A percentile compares a stretch with the other conserved stretches of the same genome.
Conservation (phyloP, 2,797 vertebrate genomes). For the Heterohyrax brucei region DNA sequence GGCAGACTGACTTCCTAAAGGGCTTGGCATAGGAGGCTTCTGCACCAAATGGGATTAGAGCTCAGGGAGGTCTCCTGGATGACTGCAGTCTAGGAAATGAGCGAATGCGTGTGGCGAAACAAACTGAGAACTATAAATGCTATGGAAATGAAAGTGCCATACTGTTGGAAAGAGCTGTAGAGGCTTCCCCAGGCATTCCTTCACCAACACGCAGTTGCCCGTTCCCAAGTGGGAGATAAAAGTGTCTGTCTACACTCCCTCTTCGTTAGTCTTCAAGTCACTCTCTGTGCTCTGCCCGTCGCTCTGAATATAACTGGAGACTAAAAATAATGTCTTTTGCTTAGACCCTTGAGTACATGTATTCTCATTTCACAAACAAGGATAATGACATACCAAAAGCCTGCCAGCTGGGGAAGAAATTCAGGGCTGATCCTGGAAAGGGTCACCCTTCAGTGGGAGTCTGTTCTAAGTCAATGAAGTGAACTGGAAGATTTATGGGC, state of each 20-base stretch:
- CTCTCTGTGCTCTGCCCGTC: background rate
- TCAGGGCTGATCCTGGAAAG: background rate
- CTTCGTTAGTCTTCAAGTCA: background rate
- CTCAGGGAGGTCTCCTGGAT: background rate
- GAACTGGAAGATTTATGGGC: background rate
- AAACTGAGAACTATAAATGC: background rate
- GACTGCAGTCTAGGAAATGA: background rate
- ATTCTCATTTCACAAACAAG: background rate
- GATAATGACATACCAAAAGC: background rate
- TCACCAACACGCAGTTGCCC: too few species aligned
- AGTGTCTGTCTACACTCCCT: background rate
- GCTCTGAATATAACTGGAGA: background rate
- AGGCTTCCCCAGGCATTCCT: background rate
- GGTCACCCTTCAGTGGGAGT: background rate
- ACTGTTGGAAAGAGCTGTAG: background rate
- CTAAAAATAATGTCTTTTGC: background rate
- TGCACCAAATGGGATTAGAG: rapidly evolving
- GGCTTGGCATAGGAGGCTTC: background rate
- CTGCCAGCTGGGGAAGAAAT: background rate
- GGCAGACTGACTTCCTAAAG: background rate
- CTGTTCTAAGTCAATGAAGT: background rate
- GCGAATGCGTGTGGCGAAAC: background rate
- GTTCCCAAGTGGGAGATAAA: background rate
- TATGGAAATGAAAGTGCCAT: background rate
- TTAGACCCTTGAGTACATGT: background rate